Evolutionary conservation across 2,797 vertebrate genomes (phyloP).

Genomic region (Hyperoplus immaculatus): DNA sequence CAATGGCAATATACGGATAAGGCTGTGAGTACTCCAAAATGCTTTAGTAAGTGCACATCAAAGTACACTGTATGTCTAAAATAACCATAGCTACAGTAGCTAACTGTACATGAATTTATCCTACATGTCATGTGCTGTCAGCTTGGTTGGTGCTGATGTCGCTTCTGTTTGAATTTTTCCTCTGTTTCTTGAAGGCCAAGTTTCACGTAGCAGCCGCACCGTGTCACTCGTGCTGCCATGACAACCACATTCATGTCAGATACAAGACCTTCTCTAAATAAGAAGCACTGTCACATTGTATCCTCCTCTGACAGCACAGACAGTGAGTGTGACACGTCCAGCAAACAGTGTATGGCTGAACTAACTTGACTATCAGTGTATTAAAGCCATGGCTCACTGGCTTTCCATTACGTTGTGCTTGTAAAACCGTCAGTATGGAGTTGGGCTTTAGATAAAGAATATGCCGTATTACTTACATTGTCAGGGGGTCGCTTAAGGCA

Average conservation of each 20-base stretch:
- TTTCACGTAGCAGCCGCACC: slow-evolving; percentile 28
- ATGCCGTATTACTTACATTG: too few species aligned
- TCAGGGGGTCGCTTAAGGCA: too few species aligned
- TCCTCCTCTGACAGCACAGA: slow-evolving; percentile 4
- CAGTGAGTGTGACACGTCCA: not conserved
- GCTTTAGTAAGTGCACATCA: not conserved
- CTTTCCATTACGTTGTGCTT: not conserved
- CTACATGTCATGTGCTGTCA: not conserved
- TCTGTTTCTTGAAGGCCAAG: slow-evolving; percentile 15
- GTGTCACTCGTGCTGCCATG: slow-evolving; percentile 42
- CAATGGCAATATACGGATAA: not conserved
- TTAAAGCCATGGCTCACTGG: not conserved
- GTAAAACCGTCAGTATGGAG: too few species aligned
- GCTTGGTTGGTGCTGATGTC: slow-evolving; percentile 12
- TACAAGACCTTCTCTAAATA: slow-evolving; percentile 24
- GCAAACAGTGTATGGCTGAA: not conserved
- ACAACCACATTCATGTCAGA: slow-evolving; percentile 52
- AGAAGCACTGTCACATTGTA: not conserved
- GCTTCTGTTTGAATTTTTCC: slow-evolving; percentile 23
- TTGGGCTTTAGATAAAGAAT: too few species aligned
- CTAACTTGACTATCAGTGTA: not conserved
- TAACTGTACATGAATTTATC: too few species aligned
- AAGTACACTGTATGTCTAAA: not conserved
- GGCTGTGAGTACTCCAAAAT: not conserved
- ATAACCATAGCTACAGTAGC: not conserved